Conservation (phyloP, 2,113 vertebrate genomes). For the Aptenodytes forsteri region DNA sequence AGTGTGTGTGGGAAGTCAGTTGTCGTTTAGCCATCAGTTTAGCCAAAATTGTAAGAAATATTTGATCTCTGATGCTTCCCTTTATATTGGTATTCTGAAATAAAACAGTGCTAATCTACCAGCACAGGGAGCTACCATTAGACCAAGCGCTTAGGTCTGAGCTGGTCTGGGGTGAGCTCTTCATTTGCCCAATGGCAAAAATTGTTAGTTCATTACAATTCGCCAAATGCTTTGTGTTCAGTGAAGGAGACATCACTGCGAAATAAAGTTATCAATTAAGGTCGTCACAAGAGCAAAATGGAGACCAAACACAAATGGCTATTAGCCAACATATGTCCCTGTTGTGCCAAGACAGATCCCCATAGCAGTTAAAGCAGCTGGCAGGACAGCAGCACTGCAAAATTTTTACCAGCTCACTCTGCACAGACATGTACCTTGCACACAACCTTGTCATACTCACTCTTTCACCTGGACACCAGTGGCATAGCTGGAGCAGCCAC, state of each 20-base stretch:
- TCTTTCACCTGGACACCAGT: conserved; percentile 93
- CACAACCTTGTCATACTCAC: conserved; percentile 78
- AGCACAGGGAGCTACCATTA: not conserved
- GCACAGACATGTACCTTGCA: not conserved
- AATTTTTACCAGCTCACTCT: not conserved
- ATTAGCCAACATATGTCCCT: not conserved
- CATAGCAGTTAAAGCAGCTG: not conserved
- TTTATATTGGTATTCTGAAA: not conserved
- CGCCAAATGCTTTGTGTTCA: not conserved
- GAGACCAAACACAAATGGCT: not conserved
- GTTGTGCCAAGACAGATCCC: not conserved
- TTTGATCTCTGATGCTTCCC: not conserved
- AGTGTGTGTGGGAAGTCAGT: not conserved
- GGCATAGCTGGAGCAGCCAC: conserved; percentile 80
- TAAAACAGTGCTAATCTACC: not conserved
- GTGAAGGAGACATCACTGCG: not conserved
- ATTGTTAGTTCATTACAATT: not conserved
- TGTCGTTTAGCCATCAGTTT: not conserved
- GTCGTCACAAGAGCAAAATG: not conserved
- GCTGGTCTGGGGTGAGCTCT: not conserved
- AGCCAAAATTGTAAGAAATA: not conserved
- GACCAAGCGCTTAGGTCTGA: not conserved
- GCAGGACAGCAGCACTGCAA: not conserved
- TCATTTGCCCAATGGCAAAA: not conserved
- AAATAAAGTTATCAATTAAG: not conserved